Conservation (phyloP, 1,140 invertebrate genomes). For the Eueides isabella region DNA sequence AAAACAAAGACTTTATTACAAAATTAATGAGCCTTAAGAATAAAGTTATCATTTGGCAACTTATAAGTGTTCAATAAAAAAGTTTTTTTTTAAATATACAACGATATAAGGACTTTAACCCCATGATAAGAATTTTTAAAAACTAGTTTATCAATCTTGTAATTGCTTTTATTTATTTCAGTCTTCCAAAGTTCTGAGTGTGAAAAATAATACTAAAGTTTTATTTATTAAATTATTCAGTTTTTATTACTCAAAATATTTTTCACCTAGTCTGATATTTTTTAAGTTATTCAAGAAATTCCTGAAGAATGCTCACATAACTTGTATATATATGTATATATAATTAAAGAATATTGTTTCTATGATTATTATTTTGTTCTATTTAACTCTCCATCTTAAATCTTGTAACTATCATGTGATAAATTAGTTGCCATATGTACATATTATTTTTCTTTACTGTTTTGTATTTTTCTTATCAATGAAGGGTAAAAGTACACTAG, state of each 20-base stretch:
- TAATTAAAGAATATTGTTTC: too few species aligned
- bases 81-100: not conserved
- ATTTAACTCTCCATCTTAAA: too few species aligned
- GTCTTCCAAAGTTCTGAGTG: not conserved
- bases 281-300: too few species aligned
- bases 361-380: too few species aligned
- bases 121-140: not conserved
- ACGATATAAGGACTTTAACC: conserved; percentile 1
- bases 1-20: not conserved
- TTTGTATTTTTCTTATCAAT: not conserved
- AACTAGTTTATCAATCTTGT: not conserved
- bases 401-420: not conserved
- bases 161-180: not conserved
- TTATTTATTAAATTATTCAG: too few species aligned
- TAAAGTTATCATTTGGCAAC: not conserved
- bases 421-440: not conserved
- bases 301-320: too few species aligned
- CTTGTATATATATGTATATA: too few species aligned
- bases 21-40: not conserved
- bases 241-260: not conserved
- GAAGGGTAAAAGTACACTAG: not conserved
- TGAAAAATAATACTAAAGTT: too few species aligned
- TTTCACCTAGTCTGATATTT: too few species aligned
- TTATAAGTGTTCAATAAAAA: too few species aligned
- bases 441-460: too few species aligned